phyloP scores from a whole-genome alignment of 2,113 vertebrate species.

The Zosterops hypoxanthus region DNA sequence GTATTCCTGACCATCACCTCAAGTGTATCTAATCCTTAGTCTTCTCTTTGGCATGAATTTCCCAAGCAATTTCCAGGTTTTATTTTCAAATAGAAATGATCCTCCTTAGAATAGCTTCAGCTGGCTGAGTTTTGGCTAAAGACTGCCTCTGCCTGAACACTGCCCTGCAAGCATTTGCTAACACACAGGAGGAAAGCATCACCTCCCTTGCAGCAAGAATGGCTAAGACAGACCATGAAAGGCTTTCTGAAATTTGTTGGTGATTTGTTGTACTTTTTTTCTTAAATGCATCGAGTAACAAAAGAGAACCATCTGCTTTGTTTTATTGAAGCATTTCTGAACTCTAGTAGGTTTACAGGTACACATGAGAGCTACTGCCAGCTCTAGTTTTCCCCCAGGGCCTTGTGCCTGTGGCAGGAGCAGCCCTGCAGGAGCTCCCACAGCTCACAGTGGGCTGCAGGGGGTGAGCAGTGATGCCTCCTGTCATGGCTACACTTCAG shows the following conservation, averaged over 20 bases:
- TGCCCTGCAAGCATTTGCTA: background rate
- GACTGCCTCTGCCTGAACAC: background rate
- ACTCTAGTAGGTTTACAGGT: background rate
- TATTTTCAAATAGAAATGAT: background rate
- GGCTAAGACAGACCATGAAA: background rate
- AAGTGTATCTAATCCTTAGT: background rate
- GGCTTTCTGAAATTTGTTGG: background rate
- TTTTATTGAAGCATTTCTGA: background rate
- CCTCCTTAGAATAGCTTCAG: background rate
- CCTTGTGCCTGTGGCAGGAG: background rate
- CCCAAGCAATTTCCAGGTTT: background rate
- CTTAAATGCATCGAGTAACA: background rate
- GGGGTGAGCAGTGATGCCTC: background rate
- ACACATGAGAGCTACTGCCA: background rate
- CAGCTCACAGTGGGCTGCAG: accelerated
- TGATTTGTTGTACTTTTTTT: background rate
- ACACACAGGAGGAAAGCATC: background rate
- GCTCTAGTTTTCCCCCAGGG: background rate
- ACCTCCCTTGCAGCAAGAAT: background rate
- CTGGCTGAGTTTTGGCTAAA: background rate
- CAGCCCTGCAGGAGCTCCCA: background rate
- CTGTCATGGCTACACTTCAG: background rate
- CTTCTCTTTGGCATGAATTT: background rate
- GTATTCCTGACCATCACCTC: background rate
- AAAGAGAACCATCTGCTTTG: background rate